A percentile compares a stretch with the other conserved stretches of the same genome.
phyloP scores from a whole-genome alignment of 2,113 vertebrate genomes.

The Calonectris borealis region DNA sequence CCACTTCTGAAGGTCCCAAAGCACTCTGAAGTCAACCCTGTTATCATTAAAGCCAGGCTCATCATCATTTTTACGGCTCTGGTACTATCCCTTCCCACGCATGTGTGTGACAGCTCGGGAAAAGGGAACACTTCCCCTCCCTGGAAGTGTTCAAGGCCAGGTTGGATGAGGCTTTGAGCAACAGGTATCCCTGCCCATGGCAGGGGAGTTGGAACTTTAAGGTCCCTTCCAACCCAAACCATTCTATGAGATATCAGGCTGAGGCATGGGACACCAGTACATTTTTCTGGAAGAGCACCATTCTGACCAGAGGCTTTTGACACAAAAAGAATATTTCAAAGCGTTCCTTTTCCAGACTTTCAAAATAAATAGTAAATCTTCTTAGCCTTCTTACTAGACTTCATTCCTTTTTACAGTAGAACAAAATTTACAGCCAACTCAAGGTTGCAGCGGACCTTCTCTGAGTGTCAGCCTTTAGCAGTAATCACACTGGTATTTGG shows the following conservation, averaged over 20 bases:
- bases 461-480: not conserved
- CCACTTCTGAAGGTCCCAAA: not conserved
- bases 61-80: not conserved
- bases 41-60: not conserved
- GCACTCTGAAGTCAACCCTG: not conserved
- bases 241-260: not conserved
- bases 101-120: not conserved
- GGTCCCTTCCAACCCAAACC: not conserved
- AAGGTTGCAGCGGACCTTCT: not conserved
- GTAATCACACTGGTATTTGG: constrained; percentile 1
- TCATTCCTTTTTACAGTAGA: not conserved
- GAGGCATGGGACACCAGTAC: not conserved
- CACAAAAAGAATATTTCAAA: not conserved
- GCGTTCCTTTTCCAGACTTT: not conserved
- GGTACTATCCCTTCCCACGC: not conserved
- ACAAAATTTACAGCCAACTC: constrained; percentile 7
- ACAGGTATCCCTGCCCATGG: not conserved
- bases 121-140: not conserved
- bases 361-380: not conserved
- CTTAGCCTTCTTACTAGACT: not conserved
- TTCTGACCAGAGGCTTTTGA: not conserved
- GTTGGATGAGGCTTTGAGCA: not conserved
- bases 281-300: not conserved
- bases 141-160: not conserved
- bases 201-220: not conserved